Percentiles rank a stretch among this genome's conserved stretches.
These are phyloP conservation scores for Gonioctena quinquepunctata DNA, from an alignment of 1,140 invertebrate genomes.

Conservation along the genomic window DNA sequence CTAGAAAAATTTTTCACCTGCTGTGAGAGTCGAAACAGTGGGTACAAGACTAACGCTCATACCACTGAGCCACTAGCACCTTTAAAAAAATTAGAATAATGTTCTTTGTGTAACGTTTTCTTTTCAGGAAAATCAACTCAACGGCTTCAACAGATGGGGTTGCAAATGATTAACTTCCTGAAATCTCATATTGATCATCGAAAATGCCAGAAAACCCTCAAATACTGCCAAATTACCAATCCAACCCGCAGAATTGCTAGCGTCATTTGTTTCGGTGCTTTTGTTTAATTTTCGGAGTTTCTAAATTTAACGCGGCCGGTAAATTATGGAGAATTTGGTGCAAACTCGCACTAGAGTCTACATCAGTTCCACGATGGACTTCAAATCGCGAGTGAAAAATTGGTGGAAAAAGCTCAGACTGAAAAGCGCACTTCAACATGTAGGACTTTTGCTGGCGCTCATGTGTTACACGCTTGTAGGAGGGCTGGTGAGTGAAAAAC, in stretches of 20 bases:
- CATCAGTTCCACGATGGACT: slow-evolving; percentile 42
- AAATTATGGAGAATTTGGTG: slow-evolving; percentile 22
- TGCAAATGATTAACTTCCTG: neutral
- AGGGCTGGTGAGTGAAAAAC: slow-evolving; percentile 74
- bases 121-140: neutral
- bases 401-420: slow-evolving; percentile 60
- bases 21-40: no score
- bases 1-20: no score
- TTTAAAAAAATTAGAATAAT: no score
- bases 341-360: slow-evolving; percentile 38
- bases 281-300: neutral
- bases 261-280: neutral
- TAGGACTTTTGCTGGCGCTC: slow-evolving; percentile 70
- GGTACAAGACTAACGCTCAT: no score
- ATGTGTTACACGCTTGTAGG: slow-evolving; percentile 75
- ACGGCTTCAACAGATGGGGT: neutral
- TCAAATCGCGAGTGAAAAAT: slow-evolving; percentile 44
- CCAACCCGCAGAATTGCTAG: neutral
- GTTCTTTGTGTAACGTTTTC: neutral
- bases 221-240: no score
- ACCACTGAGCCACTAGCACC: no score
- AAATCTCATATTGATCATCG: no score
- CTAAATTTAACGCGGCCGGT: neutral
- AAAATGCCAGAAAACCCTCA: no score
- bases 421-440: slow-evolving; percentile 68